Evolutionary conservation across 2,888 invertebrate genomes (phyloP), one percentile per base, ranked within the genome.

Genomic region (Tetragonisca angustula): DNA sequence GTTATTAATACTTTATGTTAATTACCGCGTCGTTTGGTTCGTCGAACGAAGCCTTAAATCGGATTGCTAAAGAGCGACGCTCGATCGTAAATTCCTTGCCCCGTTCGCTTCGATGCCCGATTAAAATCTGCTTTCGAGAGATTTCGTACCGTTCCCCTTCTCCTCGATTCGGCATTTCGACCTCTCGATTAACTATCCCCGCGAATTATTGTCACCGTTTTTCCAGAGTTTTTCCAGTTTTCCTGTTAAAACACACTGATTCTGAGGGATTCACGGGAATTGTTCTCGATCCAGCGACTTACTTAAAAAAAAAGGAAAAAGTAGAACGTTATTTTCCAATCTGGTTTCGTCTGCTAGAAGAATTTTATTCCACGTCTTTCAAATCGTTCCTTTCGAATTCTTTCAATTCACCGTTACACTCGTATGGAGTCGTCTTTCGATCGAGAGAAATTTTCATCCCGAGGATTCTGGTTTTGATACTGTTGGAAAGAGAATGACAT

Each of bases 1-100:
- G 91, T 93, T 94, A 93, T 93, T 94, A 93, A 93, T 92, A 93
- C 93, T 94, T 94, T 94, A 94, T 94, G 94, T 92, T 94, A 94
- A 94, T 94, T 93, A 92, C 91, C 92, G 87, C 90, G 91, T 88
- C 91, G 91, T 92, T 92, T 90, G 87, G 91, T 91, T 89, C 89
- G 90, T 90, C 91, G 91, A 91, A 92, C 91, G 92, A 9, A 43
- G 91, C 87, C 90, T 92, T 93, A 92, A 93, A 93, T 92, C 90
- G 92, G 88, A 90, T 89, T 85, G 91, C 90, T 90, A 89, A 93
- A 92, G 90, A 90, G 90, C 91, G 90, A 79, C 86, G 87, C 88
- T 85, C 78, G 85, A 85, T 92, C 93, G 90, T 94, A 94, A 94
- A 94, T 94, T 92, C 87, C 85, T 88, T 87, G 90, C 91, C 90